These are phyloP conservation scores for Coranthus polyacanthus DNA, from an alignment of 2,797 vertebrate genomes.

Conservation along the genomic window DNA sequence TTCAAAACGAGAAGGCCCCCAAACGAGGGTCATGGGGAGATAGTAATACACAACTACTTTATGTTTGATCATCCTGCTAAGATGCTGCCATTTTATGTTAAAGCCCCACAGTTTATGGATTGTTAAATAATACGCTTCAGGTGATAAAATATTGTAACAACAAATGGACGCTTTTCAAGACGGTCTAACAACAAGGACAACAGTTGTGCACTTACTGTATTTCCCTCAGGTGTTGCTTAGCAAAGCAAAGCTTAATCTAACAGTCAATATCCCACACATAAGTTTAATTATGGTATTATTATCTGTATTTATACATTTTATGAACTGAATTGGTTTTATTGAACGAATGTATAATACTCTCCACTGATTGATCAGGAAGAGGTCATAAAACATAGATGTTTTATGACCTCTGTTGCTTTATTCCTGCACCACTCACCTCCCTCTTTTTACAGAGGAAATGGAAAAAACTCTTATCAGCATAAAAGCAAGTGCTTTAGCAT, in stretches of 20 bases:
- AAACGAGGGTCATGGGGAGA: conserved; percentile 16
- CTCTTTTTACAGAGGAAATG: conserved; percentile 38
- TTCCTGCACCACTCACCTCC: conserved; percentile 27
- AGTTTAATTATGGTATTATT: neutral
- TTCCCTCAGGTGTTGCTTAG: neutral
- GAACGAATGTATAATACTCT: no score
- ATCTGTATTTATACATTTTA: neutral
- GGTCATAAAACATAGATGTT: conserved; percentile 62
- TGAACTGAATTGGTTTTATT: neutral
- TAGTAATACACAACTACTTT: conserved; percentile 33
- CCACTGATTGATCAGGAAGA: conserved; percentile 33
- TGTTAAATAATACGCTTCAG: neutral
- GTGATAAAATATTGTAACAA: neutral
- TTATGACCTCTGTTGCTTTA: conserved; percentile 44
- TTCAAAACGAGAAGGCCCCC: conserved; percentile 27
- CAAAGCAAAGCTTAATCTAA: conserved; percentile 1
- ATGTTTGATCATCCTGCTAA: conserved; percentile 10
- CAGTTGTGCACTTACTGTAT: no score
- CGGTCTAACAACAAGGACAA: no score
- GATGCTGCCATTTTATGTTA: conserved; percentile 11
- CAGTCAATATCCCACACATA: neutral
- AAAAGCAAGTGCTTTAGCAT: neutral
- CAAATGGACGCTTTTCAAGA: no score
- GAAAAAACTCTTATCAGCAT: conserved; percentile 32
- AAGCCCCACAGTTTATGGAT: neutral